These are phyloP conservation scores for Paguma larvata DNA, from an alignment of 2,797 vertebrate genomes.

Conservation along the genomic window DNA sequence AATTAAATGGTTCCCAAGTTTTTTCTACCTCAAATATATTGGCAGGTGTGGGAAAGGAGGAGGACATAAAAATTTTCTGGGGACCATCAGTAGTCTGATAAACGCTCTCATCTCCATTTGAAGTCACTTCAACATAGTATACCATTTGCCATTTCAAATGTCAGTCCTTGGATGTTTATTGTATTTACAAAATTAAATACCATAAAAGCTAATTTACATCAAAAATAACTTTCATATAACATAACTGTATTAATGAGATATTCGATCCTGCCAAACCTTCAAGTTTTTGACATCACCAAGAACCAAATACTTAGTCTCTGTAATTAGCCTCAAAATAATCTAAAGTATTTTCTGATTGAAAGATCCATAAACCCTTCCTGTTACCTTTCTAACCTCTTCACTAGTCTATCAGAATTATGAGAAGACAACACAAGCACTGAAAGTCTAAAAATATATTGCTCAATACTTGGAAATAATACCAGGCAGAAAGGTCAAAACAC, in stretches of 20 bases:
- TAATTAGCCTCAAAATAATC: neutral
- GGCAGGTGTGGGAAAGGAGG: neutral
- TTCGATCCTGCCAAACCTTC: neutral
- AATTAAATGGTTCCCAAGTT: neutral
- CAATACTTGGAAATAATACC: neutral
- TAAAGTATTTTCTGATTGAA: neutral
- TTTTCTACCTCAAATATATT: neutral
- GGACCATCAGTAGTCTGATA: neutral
- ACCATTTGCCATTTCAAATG: neutral
- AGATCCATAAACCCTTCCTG: neutral
- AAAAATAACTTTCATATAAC: neutral
- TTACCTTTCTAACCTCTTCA: neutral
- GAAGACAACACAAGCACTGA: neutral
- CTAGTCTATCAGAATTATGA: neutral
- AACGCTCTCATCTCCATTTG: neutral
- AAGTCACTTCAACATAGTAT: neutral
- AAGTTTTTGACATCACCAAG: neutral
- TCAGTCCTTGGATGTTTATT: neutral
- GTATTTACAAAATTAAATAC: neutral
- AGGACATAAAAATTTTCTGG: neutral
- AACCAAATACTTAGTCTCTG: constrained; percentile 1
- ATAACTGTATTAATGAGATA: neutral
- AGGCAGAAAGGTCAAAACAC: neutral
- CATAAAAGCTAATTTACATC: neutral
- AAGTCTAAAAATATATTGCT: neutral